Evolutionary conservation across 1,140 invertebrate genomes (phyloP), one percentile per base, ranked within the genome.

Genomic region (Laodelphax striatellus): DNA sequence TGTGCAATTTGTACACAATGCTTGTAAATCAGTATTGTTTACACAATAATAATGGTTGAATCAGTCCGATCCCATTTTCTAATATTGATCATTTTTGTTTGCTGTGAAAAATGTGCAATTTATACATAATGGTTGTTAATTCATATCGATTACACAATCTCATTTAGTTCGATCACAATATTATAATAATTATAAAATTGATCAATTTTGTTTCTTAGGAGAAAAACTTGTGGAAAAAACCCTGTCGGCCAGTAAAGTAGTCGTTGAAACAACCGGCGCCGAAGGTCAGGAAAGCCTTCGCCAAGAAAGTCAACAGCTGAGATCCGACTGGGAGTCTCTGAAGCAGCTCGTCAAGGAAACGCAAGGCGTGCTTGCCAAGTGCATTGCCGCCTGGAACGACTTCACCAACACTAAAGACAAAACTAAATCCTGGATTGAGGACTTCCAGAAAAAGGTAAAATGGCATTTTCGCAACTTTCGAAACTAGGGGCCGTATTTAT

Each of bases 251-350:
- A 92, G 90, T 62, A 82, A 88, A 70, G 78, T 80, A 21, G 87
- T 94, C 0, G 80, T 91, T 58, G 77, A 84, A 60, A 87, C 84
- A n/a, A 92, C 91, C 11, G 87, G 87, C 1, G 79, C 82, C 8
- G 90, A 94, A 73, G 93, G 92, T 14, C 88, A 91, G 72, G 90
- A 94, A 61, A 78, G 78, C 17, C 86, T 96, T 2, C 83, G 86
- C 43, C 84, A 90, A 68, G 91, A 96, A 70, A 84, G 90, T 11
- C 84, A 87, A 57, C 86, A 92, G 66, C 71, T 96, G n/a, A 87
- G 87, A 64, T 76, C 81, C 41, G 89, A 93, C 65, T 94, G 90
- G 88, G 89, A 94, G 66, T 82, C 83, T n/a, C 69, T 96, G 0
- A 86, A 90, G 70, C 77, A 82, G n/a, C 79, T 88, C 41, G 85